Conservation (phyloP, 2,888 invertebrate genomes). For the Drosophila leonis region DNA sequence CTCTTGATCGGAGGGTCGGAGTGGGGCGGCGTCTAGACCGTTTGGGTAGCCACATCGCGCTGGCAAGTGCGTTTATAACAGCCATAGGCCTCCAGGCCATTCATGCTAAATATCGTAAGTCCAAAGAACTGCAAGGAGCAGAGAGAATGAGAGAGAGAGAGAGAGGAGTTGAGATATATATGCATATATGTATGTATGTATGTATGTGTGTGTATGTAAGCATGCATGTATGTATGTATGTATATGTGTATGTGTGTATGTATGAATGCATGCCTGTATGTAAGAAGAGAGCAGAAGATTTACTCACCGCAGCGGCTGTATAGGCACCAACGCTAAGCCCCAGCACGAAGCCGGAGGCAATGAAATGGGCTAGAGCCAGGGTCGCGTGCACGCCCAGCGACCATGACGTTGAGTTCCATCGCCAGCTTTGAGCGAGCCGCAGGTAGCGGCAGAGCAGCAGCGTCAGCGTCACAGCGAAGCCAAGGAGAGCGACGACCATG, state of each 20-base stretch:
- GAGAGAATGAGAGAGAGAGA: neutral
- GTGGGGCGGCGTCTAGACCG: constrained; percentile 34
- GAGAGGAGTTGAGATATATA: too few species aligned
- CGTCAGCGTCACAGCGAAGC: constrained; percentile 50
- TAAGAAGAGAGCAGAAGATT: neutral
- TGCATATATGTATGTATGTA: neutral
- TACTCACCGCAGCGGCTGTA: constrained; percentile 69
- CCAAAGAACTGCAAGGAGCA: constrained; percentile 58
- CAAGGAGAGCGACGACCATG: constrained; percentile 56
- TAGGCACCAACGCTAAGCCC: constrained; percentile 56
- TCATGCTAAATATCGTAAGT: constrained; percentile 62
- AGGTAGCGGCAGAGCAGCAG: constrained; percentile 65
- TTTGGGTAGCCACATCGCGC: constrained; percentile 66
- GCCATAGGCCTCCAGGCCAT: constrained; percentile 62
- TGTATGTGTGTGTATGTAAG: neutral
- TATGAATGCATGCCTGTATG: neutral
- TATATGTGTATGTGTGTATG: neutral
- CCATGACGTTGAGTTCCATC: constrained; percentile 57
- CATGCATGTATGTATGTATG: neutral
- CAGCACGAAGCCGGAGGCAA: constrained; percentile 67
- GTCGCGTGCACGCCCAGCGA: constrained; percentile 57
- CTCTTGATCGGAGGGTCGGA: neutral
- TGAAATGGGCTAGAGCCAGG: constrained; percentile 58
- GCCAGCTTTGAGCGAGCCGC: constrained; percentile 66
- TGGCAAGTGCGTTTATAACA: constrained; percentile 65